phyloP scores from a whole-genome alignment of 1,140 invertebrate genomes.

The Laupala kohalensis region DNA sequence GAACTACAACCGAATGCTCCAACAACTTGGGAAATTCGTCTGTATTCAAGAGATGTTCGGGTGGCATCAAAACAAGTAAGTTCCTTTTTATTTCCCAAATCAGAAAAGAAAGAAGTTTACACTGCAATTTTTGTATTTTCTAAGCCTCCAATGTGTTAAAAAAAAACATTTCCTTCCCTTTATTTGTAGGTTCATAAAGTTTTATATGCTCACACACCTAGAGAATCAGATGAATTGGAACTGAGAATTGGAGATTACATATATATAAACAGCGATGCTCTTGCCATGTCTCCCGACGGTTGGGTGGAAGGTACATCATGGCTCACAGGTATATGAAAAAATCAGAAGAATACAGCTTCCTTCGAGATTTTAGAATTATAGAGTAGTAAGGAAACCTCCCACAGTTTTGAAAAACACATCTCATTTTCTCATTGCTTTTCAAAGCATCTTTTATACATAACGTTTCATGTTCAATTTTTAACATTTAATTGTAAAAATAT shows the following conservation, averaged over 20 bases:
- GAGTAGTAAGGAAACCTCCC: neutral
- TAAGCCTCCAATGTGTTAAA: neutral
- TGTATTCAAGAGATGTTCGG: constrained; percentile 71
- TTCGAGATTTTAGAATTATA: neutral
- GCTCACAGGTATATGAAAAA: constrained; percentile 50
- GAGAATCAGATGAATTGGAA: constrained; percentile 71
- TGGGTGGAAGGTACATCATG: constrained; percentile 81
- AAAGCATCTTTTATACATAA: too few relatives aligned
- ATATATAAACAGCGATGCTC: constrained; percentile 59
- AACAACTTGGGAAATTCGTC: constrained; percentile 67
- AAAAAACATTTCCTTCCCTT: neutral
- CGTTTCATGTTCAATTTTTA: too few relatives aligned
- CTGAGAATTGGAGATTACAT: constrained; percentile 74
- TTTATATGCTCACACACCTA: constrained; percentile 59
- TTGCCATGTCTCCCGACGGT: constrained; percentile 59
- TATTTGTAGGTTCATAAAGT: constrained; percentile 60
- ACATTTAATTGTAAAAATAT: neutral
- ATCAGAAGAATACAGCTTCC: neutral
- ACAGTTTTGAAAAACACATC: neutral
- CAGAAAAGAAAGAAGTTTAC: too few relatives aligned
- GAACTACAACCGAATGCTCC: constrained; percentile 46
- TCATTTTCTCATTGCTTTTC: too few relatives aligned
- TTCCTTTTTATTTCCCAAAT: too few relatives aligned
- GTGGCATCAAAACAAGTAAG: constrained; percentile 59
- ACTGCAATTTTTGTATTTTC: too few relatives aligned